These are phyloP conservation scores for Lepidostoma basale DNA, from an alignment of 1,140 invertebrate species.

Conservation along the genomic window DNA sequence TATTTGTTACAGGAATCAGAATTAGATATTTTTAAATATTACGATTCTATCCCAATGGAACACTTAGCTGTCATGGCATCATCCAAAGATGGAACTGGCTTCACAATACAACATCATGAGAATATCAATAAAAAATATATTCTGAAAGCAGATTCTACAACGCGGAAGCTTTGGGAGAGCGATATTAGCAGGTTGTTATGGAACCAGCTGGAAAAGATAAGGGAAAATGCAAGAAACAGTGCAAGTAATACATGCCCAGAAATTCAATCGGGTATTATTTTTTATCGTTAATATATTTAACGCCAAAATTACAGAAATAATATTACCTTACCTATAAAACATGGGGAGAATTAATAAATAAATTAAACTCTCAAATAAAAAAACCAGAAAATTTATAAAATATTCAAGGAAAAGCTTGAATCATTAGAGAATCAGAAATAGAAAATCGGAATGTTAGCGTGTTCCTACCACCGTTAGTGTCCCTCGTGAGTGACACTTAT, in stretches of 20 bases:
- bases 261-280: too few relatives aligned
- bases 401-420: too few relatives aligned
- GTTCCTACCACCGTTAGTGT: too few relatives aligned
- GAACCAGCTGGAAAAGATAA: not conserved
- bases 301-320: too few relatives aligned
- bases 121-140: not conserved
- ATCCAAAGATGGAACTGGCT: not conserved
- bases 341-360: too few relatives aligned
- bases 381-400: too few relatives aligned
- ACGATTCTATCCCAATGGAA: not conserved
- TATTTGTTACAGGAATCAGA: not conserved
- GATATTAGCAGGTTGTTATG: not conserved
- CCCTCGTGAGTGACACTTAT: too few relatives aligned
- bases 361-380: too few relatives aligned
- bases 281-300: too few relatives aligned
- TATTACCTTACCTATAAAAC: too few relatives aligned
- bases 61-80: not conserved
- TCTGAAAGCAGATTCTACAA: not conserved
- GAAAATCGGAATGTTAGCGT: too few relatives aligned
- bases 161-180: not conserved
- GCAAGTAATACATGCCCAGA: not conserved
- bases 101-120: not conserved
- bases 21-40: not conserved
- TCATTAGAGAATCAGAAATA: too few relatives aligned
- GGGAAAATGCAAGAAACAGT: not conserved